Evolutionary conservation across 2,888 invertebrate genomes (phyloP).

Genomic region (Andrena hattorfiana): DNA sequence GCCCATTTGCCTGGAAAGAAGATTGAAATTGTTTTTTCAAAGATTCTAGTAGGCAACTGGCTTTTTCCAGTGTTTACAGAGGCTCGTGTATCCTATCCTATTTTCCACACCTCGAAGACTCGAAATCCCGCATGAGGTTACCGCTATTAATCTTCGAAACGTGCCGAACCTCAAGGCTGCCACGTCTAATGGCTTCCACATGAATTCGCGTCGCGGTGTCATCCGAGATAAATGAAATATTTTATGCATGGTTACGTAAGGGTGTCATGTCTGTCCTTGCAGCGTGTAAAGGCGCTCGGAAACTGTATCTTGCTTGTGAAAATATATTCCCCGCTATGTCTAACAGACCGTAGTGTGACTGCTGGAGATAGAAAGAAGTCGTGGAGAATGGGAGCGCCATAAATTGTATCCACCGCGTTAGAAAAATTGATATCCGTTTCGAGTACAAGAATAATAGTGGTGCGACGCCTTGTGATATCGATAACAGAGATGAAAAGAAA

Average conservation of each 20-base stretch:
- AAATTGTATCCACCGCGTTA: neutral
- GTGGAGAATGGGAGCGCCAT: neutral
- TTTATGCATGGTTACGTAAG: constrained; percentile 15
- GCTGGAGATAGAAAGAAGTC: neutral
- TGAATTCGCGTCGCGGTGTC: neutral
- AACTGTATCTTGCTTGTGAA: neutral
- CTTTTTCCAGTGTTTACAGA: neutral
- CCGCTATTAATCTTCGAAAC: constrained; percentile 29
- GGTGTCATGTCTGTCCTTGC: neutral
- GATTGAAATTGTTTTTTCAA: neutral
- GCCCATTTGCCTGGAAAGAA: neutral
- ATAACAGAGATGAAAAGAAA: constrained; percentile 3
- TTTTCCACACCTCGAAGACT: constrained; percentile 4
- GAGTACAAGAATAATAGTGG: constrained; percentile 29
- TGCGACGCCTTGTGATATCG: neutral
- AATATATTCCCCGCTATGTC: neutral
- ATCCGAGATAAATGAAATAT: constrained; percentile 13
- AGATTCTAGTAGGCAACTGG: neutral
- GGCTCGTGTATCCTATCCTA: constrained; percentile 1
- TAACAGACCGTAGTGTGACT: neutral
- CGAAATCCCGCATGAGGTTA: neutral
- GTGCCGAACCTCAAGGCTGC: constrained; percentile 21
- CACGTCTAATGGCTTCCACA: neutral
- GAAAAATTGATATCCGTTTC: constrained; percentile 10
- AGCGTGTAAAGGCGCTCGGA: neutral